Base-by-base conservation (phyloP, 2,888 invertebrate genomes). In the Papilio demoleus region DNA sequence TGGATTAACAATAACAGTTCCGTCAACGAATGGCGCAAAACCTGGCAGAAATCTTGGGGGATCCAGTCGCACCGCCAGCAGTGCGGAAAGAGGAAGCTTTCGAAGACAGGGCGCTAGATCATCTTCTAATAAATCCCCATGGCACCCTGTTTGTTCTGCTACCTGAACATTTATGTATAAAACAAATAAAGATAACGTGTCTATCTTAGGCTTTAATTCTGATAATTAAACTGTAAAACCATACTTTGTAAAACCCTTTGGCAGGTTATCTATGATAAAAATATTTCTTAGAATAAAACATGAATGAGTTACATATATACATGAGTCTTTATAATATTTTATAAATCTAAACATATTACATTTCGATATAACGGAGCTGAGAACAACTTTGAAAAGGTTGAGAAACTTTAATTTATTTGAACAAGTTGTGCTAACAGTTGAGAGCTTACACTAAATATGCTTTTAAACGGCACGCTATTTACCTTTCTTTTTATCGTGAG, bases 21-120 rank as follows among this genome's bases (percentile, higher is more conserved):
- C 98, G 87, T 98, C 98, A 76, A 98, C 95, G 84, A 98, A 98
- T 2, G 98, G 98, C n/a, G 98, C 98, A 84, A 98, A 98, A 24
- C 97, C 97, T 40, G 97, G 96, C 65, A 98, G 94, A 86, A 97
- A 97, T 78, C 94, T 91, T 8, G 98, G 98, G 38, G 96, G 95
- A 79, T 97, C 96, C 66, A 97, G 93, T 77, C 94, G 93, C 53
- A 97, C 95, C 45, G 95, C 93, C 68, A 97, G 93, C 69, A 97
- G 91, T 74, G 96, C 95, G 22, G 94, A 92, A 27, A 97, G 93
- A n/a, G 95, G 94, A 78, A 96, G 96, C 78, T 95, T 94, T 65
- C 97, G 94, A 74, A 97, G 93, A 82, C 97, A 98, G 63, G 97
- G 96, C 14, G 97, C 97, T 78, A 97, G 90, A 87, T 97, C 97